Evolutionary conservation across 2,797 vertebrate species (phyloP).

Genomic region (Myotis planiceps): DNA sequence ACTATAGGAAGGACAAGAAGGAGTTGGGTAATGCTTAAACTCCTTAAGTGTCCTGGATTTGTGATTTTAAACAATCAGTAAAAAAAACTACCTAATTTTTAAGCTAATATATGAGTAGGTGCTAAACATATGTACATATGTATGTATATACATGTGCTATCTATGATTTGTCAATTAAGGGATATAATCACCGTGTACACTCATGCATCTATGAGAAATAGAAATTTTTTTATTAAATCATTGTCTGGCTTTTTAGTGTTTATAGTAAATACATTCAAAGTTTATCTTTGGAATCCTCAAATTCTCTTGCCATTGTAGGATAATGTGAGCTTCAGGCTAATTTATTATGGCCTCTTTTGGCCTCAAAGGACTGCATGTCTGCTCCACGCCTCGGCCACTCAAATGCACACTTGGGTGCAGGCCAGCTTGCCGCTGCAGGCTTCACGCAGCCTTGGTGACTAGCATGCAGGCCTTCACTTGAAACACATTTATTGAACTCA

Average conservation of each 20-base stretch:
- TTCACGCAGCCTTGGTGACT: not conserved
- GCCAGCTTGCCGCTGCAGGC: conserved; percentile 39
- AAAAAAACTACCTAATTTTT: conserved; percentile 28
- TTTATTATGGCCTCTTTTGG: conserved; percentile 71
- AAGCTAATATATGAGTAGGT: not conserved
- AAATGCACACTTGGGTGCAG: conserved; percentile 13
- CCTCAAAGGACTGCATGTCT: not conserved
- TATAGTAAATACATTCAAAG: conserved; percentile 65
- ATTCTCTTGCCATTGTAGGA: conserved; percentile 65
- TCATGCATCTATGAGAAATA: conserved; percentile 46
- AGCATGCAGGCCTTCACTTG: not conserved
- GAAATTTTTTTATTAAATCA: conserved; percentile 62
- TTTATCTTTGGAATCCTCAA: conserved; percentile 51
- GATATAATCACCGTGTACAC: not conserved
- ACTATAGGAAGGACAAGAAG: not conserved
- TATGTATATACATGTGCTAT: not conserved
- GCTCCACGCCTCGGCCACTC: conserved; percentile 16
- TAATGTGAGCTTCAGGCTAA: conserved; percentile 71
- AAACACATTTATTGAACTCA: conserved; percentile 10
- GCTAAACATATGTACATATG: not conserved
- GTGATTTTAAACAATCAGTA: not conserved
- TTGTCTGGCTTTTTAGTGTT: conserved; percentile 72
- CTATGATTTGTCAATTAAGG: not conserved
- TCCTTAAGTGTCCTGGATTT: not conserved
- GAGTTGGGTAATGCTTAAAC: not conserved